A percentile compares a stretch with the other conserved stretches of the same genome.
These are phyloP conservation scores for Emydocephalus ijimae DNA, from an alignment of 2,113 vertebrate species.

Conservation along the genomic window DNA sequence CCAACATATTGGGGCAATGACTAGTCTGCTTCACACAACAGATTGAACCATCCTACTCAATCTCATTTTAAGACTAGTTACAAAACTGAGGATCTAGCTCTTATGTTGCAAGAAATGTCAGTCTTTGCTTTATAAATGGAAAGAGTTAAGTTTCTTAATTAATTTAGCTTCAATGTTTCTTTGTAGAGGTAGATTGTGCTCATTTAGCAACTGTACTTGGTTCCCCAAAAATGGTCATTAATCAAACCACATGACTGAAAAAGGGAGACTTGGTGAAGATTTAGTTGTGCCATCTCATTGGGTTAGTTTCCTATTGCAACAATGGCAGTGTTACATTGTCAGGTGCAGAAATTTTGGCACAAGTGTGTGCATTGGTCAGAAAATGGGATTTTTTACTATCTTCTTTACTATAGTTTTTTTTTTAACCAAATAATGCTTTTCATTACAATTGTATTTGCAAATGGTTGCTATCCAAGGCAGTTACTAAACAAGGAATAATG, in stretches of 20 bases:
- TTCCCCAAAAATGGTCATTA: neutral
- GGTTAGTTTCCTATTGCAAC: neutral
- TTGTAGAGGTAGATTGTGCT: neutral
- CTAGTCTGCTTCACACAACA: neutral
- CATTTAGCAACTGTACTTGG: neutral
- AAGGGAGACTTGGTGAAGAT: neutral
- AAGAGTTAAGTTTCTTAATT: neutral
- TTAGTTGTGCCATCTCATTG: neutral
- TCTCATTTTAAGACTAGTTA: neutral
- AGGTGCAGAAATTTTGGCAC: neutral
- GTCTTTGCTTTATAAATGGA: neutral
- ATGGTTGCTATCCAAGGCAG: neutral
- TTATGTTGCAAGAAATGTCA: neutral
- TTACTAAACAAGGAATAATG: neutral
- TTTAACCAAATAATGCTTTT: neutral
- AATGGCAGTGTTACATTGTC: neutral
- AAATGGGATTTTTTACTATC: neutral
- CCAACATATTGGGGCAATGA: neutral
- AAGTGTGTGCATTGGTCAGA: neutral
- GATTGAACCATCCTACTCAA: neutral
- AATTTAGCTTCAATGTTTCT: neutral
- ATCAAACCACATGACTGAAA: neutral
- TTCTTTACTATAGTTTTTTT: too few species aligned
- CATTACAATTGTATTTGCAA: neutral
- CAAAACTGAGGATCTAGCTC: neutral